phyloP scores from a whole-genome alignment of 2,888 invertebrate species.

The Urechis unicinctus region DNA sequence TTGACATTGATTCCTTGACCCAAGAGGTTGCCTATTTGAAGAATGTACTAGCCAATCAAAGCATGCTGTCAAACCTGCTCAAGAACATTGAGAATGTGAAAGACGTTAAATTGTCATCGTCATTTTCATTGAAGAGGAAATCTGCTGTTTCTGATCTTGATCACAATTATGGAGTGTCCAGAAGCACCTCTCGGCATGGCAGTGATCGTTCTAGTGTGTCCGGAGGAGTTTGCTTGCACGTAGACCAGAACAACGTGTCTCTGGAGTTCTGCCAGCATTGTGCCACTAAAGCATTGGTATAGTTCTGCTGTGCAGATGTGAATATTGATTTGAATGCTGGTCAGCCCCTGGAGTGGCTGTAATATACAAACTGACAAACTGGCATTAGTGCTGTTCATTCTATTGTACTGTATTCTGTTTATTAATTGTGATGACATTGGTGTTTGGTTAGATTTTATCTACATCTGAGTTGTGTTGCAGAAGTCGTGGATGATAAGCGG shows the following conservation, averaged over 20 bases:
- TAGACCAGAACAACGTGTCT: conserved; percentile 29
- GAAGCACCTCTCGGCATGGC: conserved; percentile 12
- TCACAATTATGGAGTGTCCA: no score
- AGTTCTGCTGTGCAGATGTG: no score
- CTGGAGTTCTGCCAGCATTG: conserved; percentile 40
- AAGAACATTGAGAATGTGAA: conserved; percentile 31
- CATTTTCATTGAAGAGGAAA: conserved; percentile 24
- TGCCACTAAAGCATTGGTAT: conserved; percentile 17
- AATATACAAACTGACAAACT: not conserved
- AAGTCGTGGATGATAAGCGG: not conserved
- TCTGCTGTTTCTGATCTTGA: conserved; percentile 30
- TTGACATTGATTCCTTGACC: conserved; percentile 23
- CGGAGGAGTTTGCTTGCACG: conserved; percentile 43
- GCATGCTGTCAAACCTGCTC: conserved; percentile 33
- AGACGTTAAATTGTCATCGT: conserved; percentile 29
- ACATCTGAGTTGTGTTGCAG: not conserved
- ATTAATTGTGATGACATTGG: no score
- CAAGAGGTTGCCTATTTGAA: conserved; percentile 39
- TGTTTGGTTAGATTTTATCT: not conserved
- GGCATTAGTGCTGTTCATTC: no score
- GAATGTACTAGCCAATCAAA: conserved; percentile 41
- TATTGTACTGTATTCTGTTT: no score
- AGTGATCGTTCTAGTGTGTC: conserved; percentile 4
- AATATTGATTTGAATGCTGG: no score
- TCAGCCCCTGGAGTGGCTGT: not conserved